Conservation (phyloP, 2,113 vertebrate species). For the Pseudopipra pipra region DNA sequence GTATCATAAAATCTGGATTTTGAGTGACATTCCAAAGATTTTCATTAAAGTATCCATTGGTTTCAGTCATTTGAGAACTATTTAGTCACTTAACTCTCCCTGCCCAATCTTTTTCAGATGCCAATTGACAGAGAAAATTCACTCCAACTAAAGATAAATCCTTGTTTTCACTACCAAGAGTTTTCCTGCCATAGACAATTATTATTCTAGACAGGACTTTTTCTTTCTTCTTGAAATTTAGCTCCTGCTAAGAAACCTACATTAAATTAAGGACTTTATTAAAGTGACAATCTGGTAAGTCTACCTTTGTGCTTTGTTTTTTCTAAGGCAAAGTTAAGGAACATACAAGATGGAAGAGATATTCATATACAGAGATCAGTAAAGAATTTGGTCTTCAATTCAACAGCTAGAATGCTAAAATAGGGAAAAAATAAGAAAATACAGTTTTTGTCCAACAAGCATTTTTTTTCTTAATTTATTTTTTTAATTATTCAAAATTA, state of each 20-base stretch:
- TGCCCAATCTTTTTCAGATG: slow-evolving; percentile 55
- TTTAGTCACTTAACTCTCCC: slow-evolving; percentile 60
- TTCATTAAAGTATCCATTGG: slow-evolving; percentile 68
- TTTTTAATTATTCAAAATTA: background rate
- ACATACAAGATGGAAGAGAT: background rate
- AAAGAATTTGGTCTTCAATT: background rate
- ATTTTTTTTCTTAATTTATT: background rate
- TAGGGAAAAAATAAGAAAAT: fast-evolving
- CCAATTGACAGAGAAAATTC: slow-evolving; percentile 62
- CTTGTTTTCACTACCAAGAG: slow-evolving; percentile 42
- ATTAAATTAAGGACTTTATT: slow-evolving; percentile 59
- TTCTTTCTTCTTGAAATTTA: slow-evolving; percentile 54
- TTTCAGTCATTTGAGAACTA: slow-evolving; percentile 63
- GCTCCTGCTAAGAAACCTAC: slow-evolving; percentile 46
- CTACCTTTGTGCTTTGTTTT: slow-evolving; percentile 45
- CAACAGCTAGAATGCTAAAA: background rate
- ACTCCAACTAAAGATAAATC: slow-evolving; percentile 60
- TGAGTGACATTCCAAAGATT: slow-evolving; percentile 62
- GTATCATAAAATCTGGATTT: slow-evolving; percentile 37
- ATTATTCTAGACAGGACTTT: slow-evolving; percentile 48
- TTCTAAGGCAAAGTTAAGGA: slow-evolving; percentile 1
- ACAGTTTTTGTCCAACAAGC: background rate
- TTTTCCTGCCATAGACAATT: slow-evolving; percentile 58
- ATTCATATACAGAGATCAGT: background rate
- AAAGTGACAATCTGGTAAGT: slow-evolving; percentile 33